Evolutionary conservation across 1,140 invertebrate species (phyloP).

Genomic region (Trichoplusia ni): DNA sequence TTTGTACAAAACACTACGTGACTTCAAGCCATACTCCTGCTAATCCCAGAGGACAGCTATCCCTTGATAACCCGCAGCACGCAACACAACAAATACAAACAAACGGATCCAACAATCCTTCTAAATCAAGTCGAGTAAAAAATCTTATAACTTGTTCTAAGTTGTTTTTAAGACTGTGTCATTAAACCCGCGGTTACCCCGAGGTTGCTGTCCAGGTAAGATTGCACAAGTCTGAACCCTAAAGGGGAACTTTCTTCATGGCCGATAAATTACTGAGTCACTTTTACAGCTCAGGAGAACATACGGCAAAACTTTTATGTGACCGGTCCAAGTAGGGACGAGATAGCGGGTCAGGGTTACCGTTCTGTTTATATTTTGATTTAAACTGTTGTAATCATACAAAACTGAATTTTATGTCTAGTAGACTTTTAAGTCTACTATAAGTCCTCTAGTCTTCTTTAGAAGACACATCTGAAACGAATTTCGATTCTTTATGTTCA

Average conservation of each 20-base stretch:
- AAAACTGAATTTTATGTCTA: too few species aligned
- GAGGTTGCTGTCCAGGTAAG: constrained; percentile 49
- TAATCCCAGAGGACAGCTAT: constrained; percentile 8
- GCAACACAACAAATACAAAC: constrained; percentile 17
- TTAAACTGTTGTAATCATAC: too few species aligned
- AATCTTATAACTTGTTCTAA: constrained; percentile 26
- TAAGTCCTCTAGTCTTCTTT: too few species aligned
- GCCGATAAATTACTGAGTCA: constrained; percentile 79
- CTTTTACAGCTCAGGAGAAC: constrained; percentile 73
- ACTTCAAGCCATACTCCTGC: constrained; percentile 11
- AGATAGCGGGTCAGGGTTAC: too few species aligned
- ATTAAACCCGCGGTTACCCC: constrained; percentile 24
- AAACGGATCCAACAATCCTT: constrained; percentile 29
- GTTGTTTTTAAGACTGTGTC: constrained; percentile 31
- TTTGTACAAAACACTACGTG: constrained; percentile 7
- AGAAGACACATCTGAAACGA: too few species aligned
- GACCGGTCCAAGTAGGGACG: constrained; percentile 40
- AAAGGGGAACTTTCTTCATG: constrained; percentile 69
- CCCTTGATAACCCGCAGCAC: constrained; percentile 12
- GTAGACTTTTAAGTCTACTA: too few species aligned
- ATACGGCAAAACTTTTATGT: constrained; percentile 63
- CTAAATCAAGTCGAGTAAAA: constrained; percentile 41
- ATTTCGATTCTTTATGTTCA: too few species aligned
- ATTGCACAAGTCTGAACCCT: constrained; percentile 50
- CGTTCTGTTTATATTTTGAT: too few species aligned